These are phyloP conservation scores for Paralinhomoeus sp. DNA, from an alignment of 2,888 invertebrate species.

Conservation along the genomic window DNA sequence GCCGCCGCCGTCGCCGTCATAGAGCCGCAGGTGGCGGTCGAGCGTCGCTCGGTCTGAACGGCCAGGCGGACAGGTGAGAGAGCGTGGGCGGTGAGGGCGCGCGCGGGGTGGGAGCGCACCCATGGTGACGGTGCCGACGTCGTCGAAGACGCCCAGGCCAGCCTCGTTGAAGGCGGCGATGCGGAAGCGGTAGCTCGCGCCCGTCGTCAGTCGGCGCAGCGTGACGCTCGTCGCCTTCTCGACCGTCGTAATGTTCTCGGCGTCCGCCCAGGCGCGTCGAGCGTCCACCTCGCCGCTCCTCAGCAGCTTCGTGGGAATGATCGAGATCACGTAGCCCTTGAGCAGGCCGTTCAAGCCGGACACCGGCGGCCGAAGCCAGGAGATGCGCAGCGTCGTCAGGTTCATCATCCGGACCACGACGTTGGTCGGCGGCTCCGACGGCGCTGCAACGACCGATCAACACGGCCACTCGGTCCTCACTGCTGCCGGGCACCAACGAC, in stretches of 20 bases:
- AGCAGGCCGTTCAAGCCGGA: conserved; percentile 55
- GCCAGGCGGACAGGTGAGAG: too few species aligned
- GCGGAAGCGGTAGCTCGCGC: conserved; percentile 60
- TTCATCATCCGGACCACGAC: conserved; percentile 57
- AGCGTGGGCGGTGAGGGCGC: too few species aligned
- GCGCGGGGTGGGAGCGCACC: conserved; percentile 19
- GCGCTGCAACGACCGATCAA: conserved; percentile 35
- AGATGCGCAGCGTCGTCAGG: conserved; percentile 51
- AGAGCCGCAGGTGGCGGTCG: too few species aligned
- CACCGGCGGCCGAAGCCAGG: conserved; percentile 58
- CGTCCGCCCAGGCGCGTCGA: too few species aligned
- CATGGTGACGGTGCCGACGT: conserved; percentile 30
- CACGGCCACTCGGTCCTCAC: background rate
- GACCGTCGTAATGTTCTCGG: conserved; percentile 45
- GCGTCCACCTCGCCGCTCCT: too few species aligned
- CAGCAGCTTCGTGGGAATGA: too few species aligned
- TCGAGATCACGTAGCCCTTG: conserved; percentile 38
- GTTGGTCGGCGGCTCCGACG: conserved; percentile 52
- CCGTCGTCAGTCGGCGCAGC: conserved; percentile 61
- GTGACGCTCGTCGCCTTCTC: conserved; percentile 67
- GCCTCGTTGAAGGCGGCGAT: conserved; percentile 65
- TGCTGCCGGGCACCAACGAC: background rate
- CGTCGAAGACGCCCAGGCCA: conserved; percentile 68
- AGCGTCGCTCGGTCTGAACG: too few species aligned
- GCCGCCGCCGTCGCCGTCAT: too few species aligned